A percentile compares a stretch with the other conserved stretches of the same genome.
Conservation (phyloP, 2,113 vertebrate genomes). For the Neolamprologus variostigma region DNA sequence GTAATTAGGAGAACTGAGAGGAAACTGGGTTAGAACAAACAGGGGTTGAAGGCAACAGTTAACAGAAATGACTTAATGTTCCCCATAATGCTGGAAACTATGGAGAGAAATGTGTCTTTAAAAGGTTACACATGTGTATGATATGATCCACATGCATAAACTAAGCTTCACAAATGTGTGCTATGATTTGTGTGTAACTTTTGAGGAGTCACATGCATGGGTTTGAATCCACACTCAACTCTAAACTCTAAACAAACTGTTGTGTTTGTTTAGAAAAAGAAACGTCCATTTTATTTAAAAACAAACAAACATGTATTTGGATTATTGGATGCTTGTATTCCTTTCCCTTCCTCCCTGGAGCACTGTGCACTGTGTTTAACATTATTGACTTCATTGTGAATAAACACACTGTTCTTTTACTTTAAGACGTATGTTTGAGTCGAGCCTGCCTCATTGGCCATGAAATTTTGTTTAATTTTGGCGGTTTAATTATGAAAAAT, state of each 20-base stretch:
- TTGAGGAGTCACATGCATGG: background rate
- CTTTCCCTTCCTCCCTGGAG: background rate
- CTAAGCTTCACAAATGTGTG: background rate
- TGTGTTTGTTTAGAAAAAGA: background rate
- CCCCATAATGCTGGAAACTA: background rate
- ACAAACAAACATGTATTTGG: background rate
- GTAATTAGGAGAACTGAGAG: background rate
- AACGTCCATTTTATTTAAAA: background rate
- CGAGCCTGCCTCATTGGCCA: background rate
- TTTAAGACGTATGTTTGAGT: background rate
- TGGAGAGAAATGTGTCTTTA: background rate
- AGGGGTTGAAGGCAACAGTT: background rate
- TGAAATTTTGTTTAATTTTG: background rate
- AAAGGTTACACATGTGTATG: background rate
- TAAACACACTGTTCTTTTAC: background rate
- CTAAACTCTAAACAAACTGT: too few relatives aligned
- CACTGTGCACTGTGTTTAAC: background rate
- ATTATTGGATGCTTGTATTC: background rate
- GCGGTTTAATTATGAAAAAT: background rate
- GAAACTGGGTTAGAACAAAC: background rate
- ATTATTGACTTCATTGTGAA: fast-evolving
- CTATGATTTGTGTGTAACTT: background rate
- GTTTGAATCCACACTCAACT: background rate
- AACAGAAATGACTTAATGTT: background rate
- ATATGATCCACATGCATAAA: background rate